A percentile compares a stretch with the other conserved stretches of the same genome.
Conservation (phyloP, 2,797 vertebrate species). For the Hoplostethus atlanticus region DNA sequence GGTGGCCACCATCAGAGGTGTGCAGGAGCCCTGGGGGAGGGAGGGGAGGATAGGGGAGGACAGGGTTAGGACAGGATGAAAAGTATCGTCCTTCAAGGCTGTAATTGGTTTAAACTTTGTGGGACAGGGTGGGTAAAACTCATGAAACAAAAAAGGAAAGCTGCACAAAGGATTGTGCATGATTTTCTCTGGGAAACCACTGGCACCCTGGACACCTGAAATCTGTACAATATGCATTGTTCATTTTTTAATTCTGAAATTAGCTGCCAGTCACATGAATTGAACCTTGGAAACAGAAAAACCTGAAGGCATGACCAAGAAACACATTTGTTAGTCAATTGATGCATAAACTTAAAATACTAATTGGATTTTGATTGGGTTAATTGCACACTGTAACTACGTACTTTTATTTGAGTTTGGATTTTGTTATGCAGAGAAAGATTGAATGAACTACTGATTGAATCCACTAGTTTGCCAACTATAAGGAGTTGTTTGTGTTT, state of each 20-base stretch:
- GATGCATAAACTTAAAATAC: too few relatives aligned
- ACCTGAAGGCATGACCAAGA: too few relatives aligned
- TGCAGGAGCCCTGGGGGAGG: constrained; percentile 98
- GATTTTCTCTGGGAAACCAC: constrained; percentile 4
- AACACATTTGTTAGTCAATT: too few relatives aligned
- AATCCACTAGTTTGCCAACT: too few relatives aligned
- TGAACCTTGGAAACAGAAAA: constrained; percentile 16
- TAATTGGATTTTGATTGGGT: too few relatives aligned
- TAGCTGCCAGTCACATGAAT: constrained; percentile 12
- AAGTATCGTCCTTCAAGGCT: constrained; percentile 43
- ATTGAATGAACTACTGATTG: too few relatives aligned
- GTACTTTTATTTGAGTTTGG: too few relatives aligned
- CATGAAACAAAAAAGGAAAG: not conserved
- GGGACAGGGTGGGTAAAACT: constrained; percentile 8
- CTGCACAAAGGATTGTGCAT: constrained; percentile 25
- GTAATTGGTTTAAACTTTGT: constrained; percentile 22
- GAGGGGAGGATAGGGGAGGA: constrained; percentile 85
- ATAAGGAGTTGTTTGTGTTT: too few relatives aligned
- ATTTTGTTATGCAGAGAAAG: too few relatives aligned
- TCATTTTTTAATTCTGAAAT: constrained; percentile 20
- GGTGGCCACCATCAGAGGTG: constrained; percentile 99
- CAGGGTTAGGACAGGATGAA: constrained; percentile 67
- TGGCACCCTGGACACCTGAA: constrained; percentile 48
- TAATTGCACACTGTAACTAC: too few relatives aligned
- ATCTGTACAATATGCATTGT: constrained; percentile 26